Evolutionary conservation across 2,888 invertebrate genomes (phyloP), one percentile per base, ranked within the genome.

Genomic region (Argyra leucocephala): DNA sequence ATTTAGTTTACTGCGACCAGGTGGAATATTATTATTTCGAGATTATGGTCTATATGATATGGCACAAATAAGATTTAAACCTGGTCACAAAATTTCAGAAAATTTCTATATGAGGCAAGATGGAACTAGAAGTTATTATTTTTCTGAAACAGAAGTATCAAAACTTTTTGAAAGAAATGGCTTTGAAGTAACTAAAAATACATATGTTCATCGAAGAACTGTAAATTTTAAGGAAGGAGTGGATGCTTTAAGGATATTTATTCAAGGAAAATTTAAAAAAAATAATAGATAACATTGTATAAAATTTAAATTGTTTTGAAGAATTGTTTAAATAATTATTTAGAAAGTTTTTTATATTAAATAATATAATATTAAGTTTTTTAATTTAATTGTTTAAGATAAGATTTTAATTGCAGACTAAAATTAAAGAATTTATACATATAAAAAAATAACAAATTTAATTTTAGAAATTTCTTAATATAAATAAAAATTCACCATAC

Each of bases 21-120:
- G 90, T 2, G 97, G 96, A 0, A 76, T 90, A 48, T 76, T 98
- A 2, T 78, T 98, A 22, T 89, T 98, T 70, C 81, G 98, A 68
- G 98, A 98, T 79, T 99, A 98, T 78, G 98, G 95, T 0, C 81
- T 93, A 0, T 90, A 95, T 74, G 98, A 98, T 77, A 93, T 97
- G 90, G 93, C 98, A 0, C 96, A 97, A 82, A 75, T 98, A 63
- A 83, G 98, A 48, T 99, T 99, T 76, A 90, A 92, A 68, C 86
- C 93, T 0, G 96, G 96, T 0, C 89, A 93, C 75, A 96, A 97
- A 78, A 90, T 98, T 63, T 80, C 86, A 0, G 95, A 97, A 3
- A 92, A 95, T 76, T 91, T 96, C 72, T 99, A 98, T 76, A 91
- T 94, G 84, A 82, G 98, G 22, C 97, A 97, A 78, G 98, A 99